phyloP scores from a whole-genome alignment of 2,113 vertebrate species.

The Aviceda subcristata region DNA sequence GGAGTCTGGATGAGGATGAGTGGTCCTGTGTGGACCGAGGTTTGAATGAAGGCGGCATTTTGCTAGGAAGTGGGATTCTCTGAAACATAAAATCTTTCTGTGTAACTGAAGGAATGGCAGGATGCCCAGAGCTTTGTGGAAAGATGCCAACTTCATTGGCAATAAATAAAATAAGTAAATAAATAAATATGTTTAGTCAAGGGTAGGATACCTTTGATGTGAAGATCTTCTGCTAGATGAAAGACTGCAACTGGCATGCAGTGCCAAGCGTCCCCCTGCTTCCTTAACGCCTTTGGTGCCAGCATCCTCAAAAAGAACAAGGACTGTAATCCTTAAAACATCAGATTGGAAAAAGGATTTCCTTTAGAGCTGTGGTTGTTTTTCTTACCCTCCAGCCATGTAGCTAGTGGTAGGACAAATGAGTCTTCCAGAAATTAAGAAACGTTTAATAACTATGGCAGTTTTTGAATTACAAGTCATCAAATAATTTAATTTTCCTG shows the following conservation, averaged over 20 bases:
- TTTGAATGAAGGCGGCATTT: not conserved
- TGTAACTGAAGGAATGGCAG: not conserved
- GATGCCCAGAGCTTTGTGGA: slow-evolving; percentile 12
- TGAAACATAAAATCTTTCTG: not conserved
- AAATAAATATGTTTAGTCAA: not conserved
- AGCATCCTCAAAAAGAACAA: slow-evolving; percentile 40
- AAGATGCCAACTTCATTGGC: not conserved
- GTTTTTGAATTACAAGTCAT: not conserved
- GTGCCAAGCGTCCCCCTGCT: not conserved
- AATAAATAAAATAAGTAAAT: slow-evolving; percentile 5
- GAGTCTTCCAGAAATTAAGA: not conserved
- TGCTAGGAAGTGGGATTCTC: not conserved
- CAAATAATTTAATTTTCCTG: not conserved
- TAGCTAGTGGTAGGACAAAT: not conserved
- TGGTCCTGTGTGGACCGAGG: not conserved
- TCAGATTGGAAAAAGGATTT: slow-evolving; percentile 47
- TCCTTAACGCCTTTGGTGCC: slow-evolving; percentile 32
- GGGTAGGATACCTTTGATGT: slow-evolving; percentile 53
- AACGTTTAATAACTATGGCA: not conserved
- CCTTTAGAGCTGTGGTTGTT: slow-evolving; percentile 25
- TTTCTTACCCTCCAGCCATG: not conserved
- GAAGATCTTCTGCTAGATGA: slow-evolving; percentile 26
- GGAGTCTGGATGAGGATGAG: not conserved
- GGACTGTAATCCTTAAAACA: not conserved
- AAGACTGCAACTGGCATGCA: slow-evolving; percentile 2